Conservation (phyloP, 2,797 vertebrate genomes). For the Mormyrus proboscirostris region DNA sequence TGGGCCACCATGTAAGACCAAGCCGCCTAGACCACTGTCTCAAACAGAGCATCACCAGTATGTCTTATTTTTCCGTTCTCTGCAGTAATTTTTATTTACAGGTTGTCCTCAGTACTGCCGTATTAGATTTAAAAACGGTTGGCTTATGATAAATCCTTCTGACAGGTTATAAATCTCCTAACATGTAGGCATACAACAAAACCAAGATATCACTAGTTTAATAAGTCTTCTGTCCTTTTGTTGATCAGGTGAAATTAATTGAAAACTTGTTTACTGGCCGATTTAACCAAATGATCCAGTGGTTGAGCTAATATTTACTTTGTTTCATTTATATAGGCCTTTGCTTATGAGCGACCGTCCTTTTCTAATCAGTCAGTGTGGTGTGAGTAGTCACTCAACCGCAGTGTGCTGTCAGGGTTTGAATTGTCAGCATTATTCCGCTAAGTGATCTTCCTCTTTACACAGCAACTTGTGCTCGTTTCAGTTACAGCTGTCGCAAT, state of each 20-base stretch:
- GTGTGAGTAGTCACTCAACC: background rate
- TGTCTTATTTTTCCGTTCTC: background rate
- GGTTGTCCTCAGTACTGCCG: background rate
- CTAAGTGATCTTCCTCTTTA: background rate
- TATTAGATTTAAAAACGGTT: background rate
- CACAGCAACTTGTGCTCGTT: background rate
- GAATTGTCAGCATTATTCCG: background rate
- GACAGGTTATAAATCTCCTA: background rate
- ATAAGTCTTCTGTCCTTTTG: background rate
- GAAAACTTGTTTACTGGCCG: background rate
- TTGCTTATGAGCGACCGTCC: background rate
- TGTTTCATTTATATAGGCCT: slow-evolving; percentile 13
- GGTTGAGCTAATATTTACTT: slow-evolving; percentile 3
- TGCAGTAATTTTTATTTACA: background rate
- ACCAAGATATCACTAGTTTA: background rate
- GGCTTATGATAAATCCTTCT: background rate
- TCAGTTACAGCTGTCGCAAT: background rate
- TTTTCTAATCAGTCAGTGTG: slow-evolving; percentile 4
- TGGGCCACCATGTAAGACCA: slow-evolving; percentile 83
- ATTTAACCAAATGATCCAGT: background rate
- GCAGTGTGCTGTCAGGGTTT: background rate
- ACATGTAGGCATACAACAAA: background rate
- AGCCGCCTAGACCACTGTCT: background rate
- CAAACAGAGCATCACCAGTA: background rate
- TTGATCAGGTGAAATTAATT: background rate